Conservation (phyloP, 2,797 vertebrate genomes). For the Protosalanx chinensis region DNA sequence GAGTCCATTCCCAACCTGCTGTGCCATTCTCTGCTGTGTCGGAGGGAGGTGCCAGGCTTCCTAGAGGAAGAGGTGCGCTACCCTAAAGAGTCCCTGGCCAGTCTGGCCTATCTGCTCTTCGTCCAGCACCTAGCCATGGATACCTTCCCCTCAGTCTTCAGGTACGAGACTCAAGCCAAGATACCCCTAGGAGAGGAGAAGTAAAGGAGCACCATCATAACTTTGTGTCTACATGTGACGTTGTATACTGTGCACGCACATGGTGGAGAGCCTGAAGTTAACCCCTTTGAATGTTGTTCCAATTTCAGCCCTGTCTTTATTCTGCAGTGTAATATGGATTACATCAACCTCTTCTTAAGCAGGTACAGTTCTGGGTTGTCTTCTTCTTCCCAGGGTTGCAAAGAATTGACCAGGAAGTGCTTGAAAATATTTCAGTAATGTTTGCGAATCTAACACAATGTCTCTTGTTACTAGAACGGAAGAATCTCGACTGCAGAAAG, state of each 20-base stretch:
- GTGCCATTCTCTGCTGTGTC: conserved; percentile 65
- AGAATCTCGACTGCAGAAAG: conserved; percentile 85
- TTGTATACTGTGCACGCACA: too few relatives aligned
- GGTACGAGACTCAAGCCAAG: conserved; percentile 54
- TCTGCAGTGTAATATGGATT: conserved; percentile 87
- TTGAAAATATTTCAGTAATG: not conserved
- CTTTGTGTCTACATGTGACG: too few relatives aligned
- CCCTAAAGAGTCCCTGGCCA: conserved; percentile 83
- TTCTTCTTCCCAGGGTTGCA: not conserved
- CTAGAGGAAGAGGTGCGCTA: conserved; percentile 81
- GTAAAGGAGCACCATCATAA: not conserved
- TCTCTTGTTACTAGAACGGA: conserved; percentile 77
- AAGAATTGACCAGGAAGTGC: not conserved
- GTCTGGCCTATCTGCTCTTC: conserved; percentile 87
- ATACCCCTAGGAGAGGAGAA: not conserved
- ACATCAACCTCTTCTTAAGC: conserved; percentile 82
- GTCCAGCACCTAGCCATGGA: conserved; percentile 85
- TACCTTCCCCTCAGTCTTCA: conserved; percentile 83
- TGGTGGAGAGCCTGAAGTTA: not conserved
- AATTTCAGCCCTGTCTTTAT: conserved; percentile 83
- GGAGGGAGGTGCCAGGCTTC: conserved; percentile 67
- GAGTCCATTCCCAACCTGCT: conserved; percentile 68
- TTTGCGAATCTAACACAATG: not conserved
- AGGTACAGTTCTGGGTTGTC: conserved; percentile 71
- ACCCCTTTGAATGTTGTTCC: not conserved